Evolutionary conservation across 2,888 invertebrate species (phyloP), one percentile per base, ranked within the genome.

Genomic region (Philopedon plagiatum): DNA sequence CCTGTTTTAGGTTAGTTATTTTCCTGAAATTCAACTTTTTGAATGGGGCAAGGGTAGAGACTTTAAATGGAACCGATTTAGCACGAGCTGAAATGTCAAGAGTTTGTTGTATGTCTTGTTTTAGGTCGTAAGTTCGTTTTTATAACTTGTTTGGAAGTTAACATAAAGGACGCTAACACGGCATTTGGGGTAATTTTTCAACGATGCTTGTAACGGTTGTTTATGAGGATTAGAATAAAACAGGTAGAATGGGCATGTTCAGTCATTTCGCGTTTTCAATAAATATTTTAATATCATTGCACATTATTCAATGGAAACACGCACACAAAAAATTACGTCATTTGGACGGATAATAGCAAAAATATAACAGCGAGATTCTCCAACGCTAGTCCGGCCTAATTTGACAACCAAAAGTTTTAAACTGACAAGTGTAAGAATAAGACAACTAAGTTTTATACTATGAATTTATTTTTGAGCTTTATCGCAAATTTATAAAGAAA

Each of bases 61-160:
- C 41, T 67, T 60, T 67, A 46, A 58, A 67, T 58, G 37, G 65
- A 13, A 41, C 13, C 39, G 57, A 29, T 65, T 58, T 58, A 60
- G 66, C 66, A 67, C 66, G 66, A 67, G 66, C 66, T 67, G n/a
- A 67, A 44, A 60, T 39, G 69, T 62, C 54, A 69, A 69, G 63
- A 37, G 64, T 44, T 65, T 51, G 49, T 62, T 67, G 49, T 23
- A 64, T 15, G 70, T 57, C 63, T 46, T 70, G 63, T 57, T 70
- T 70, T 64, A 34, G 70, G 57, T 63, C 62, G 44, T 70, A 70
- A 63, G 57, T 70, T 26, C 56, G 58, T 63, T 63, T 68, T 62
- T 62, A 63, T 57, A 56, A 54, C 54, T 41, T 69, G 62, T 57
- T 62, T 69, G 15, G 54, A 49, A 26, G 54, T 41, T 19, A 32